A percentile compares a stretch with the other conserved stretches of the same genome.
phyloP scores from a whole-genome alignment of 2,888 invertebrate species.

The Hypercompe scribonia region DNA sequence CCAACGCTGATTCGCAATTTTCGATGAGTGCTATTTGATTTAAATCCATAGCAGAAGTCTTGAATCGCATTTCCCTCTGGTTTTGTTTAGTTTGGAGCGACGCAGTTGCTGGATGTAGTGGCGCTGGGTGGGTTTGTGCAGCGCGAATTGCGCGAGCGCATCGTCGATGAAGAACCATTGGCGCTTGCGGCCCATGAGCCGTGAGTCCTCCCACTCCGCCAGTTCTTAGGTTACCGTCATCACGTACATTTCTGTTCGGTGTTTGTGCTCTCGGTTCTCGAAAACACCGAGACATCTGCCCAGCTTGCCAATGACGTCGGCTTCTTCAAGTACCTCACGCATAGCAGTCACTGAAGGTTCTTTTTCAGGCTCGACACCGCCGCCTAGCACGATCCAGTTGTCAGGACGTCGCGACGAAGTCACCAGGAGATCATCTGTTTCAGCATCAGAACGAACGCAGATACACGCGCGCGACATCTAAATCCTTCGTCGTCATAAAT shows the following conservation, averaged over 20 bases:
- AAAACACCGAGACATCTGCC: constrained; percentile 75
- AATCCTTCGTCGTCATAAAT: constrained; percentile 98
- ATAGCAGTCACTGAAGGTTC: constrained; percentile 95
- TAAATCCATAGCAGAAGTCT: too few relatives aligned
- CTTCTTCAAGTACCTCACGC: constrained; percentile 98
- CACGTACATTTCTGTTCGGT: constrained; percentile 97
- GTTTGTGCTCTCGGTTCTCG: constrained; percentile 96
- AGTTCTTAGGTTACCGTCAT: constrained; percentile 97
- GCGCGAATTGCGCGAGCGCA: constrained; percentile 93
- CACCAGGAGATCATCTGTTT: constrained; percentile 97
- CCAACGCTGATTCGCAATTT: too few relatives aligned
- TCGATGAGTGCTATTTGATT: too few relatives aligned
- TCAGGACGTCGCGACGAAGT: constrained; percentile 96
- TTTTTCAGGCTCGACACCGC: constrained; percentile 98
- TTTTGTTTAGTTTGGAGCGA: constrained; percentile 78
- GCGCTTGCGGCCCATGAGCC: constrained; percentile 95
- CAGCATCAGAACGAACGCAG: constrained; percentile 96
- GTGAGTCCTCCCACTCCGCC: constrained; percentile 98
- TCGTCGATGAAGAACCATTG: constrained; percentile 98
- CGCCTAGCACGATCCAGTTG: constrained; percentile 98
- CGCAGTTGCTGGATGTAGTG: constrained; percentile 93
- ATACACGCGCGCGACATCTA: constrained; percentile 98
- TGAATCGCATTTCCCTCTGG: too few relatives aligned
- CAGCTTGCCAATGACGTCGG: constrained; percentile 96
- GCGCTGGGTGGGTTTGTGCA: constrained; percentile 97